Base-by-base conservation (phyloP, 2,888 invertebrate genomes). In the Bembecia ichneumoniformis region DNA sequence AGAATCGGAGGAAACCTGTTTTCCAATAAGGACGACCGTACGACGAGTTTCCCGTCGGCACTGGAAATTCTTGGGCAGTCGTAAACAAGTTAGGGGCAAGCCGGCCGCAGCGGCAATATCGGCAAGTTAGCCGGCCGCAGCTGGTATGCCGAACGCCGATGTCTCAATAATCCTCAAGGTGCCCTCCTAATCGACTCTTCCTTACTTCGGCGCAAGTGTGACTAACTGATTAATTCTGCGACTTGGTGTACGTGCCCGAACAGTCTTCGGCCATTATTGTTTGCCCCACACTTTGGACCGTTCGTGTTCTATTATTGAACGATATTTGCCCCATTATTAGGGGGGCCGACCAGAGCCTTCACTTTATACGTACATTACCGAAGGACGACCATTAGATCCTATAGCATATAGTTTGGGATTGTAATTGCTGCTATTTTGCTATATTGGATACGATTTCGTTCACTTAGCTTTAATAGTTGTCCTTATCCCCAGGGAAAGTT, bases 141-240 rank as follows among this genome's bases (percentile, higher is more conserved):
- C 80, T 86, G 86, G 81, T 76, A 71, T 68, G 66, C 67, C 74
- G 71, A 28, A 17, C 69, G 71, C 69, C 79, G 71, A 87, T 80
- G 86, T 84, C 86, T 87, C 86, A 86, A 87, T 87, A 87, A 84
- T 82, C 77, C 74, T 75, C 74, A 78, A 84, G 84, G 82, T 82
- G 74, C 81, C 82, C 77, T 77, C 77, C 82, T 84, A 86, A 87
- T 86, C 86, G 84, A 83, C 81, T 87, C 82, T 75, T 82, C 83
- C 82, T 79, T 74, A 75, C 68, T 80, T 73, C 74, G 77, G 71
- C 82, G 72, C 87, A 86, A 87, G 86, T 87, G 87, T 76, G 84
- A 77, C 82, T 83, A 83, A 84, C 87, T 86, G 86, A 87, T 87
- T 86, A 84, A 86, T 87, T 77, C 84, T 73, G 74, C 70, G 69